Evolutionary conservation across 1,140 invertebrate genomes (phyloP), one percentile per base, ranked within the genome.

Genomic region (Tachypleus tridentatus): DNA sequence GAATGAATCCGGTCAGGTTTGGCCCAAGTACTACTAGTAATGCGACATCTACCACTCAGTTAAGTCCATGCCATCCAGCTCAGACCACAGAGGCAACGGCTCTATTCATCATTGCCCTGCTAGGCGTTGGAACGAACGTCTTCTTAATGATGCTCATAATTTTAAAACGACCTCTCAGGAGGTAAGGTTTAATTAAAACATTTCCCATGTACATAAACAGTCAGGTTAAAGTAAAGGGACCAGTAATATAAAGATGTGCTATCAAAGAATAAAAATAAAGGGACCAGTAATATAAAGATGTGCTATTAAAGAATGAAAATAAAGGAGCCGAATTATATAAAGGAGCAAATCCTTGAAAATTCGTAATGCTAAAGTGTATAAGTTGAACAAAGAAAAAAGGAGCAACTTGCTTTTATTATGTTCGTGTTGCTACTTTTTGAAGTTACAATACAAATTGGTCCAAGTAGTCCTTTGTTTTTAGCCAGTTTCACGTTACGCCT

Each of bases 61-160:
- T n/a, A n/a, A n/a, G n/a, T n/a, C n/a, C 49, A 5, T 90, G 87
- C 73, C 87, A 88, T 71, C 86, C 88, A 3, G 86, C 87, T 0
- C 87, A 87, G 51, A 84, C 85, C 3, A 85, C 87, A 0, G 88
- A 91, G 74, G 88, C 87, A 0, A 85, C 84, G 0, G 80, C 91
- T 4, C 84, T 92, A 65, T 84, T 91, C 70, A 83, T 84, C 47
- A 79, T 93, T 4, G 87, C 87, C 0, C 80, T 84, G 0, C 77
- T 91, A 29, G 89, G 89, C 58, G 88, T 91, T 80, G 83, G 85
- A 0, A 87, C 88, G 4, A 93, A 93, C 76, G 77, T 89, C 51
- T 82, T 85, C 6, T 80, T 91, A 5, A 89, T 93, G 85, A 80
- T 82, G 3, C 82, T 89, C 8, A 90, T 78, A 8, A 59, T 77